A percentile compares a stretch with the other conserved stretches of the same genome.
phyloP scores from a whole-genome alignment of 2,113 vertebrate species.

The Odocoileus hemionus region DNA sequence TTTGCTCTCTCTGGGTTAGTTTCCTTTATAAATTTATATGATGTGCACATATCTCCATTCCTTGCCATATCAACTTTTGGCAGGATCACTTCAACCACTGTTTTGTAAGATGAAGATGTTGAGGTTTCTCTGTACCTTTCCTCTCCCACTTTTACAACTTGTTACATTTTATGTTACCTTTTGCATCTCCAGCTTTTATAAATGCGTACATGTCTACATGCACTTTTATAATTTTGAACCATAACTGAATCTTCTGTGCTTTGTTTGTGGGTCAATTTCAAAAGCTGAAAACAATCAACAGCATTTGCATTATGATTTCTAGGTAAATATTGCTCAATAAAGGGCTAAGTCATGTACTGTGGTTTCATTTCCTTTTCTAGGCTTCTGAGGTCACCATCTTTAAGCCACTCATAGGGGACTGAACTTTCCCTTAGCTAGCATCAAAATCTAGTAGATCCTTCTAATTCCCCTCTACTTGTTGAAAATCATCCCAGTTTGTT shows the following conservation, averaged over 20 bases:
- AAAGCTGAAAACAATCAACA: conserved; percentile 8
- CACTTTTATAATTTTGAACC: neutral
- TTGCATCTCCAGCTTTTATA: neutral
- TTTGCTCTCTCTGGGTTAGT: neutral
- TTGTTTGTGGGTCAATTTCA: neutral
- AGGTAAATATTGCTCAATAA: conserved; percentile 48
- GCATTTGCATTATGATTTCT: conserved; percentile 43
- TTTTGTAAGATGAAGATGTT: neutral
- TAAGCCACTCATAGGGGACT: conserved; percentile 5
- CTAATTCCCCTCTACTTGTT: neutral
- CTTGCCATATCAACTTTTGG: neutral
- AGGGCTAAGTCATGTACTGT: neutral
- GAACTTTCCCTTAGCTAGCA: conserved; percentile 23
- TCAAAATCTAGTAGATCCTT: neutral
- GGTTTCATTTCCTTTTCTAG: conserved; percentile 53
- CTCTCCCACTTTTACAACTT: neutral
- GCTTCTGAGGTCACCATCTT: conserved; percentile 53
- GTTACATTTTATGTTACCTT: neutral
- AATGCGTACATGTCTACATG: neutral
- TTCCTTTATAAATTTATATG: neutral
- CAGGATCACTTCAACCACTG: neutral
- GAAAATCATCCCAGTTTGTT: neutral
- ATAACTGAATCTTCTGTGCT: neutral
- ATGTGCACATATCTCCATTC: neutral
- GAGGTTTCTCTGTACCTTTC: neutral